Evolutionary conservation across 1,140 invertebrate species (phyloP), one percentile per base, ranked within the genome.

Genomic region (Dendrolimus punctatus): DNA sequence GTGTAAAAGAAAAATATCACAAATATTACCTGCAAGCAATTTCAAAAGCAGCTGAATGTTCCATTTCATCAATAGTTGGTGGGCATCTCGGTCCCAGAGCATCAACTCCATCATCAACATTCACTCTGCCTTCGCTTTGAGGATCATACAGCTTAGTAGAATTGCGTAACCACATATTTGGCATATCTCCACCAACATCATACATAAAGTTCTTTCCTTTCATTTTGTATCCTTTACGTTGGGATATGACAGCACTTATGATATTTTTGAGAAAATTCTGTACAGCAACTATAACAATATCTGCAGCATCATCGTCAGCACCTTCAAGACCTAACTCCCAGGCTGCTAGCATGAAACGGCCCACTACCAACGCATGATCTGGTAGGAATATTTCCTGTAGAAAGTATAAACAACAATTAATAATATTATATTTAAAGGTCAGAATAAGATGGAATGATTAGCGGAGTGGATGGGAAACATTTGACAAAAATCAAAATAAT

Each of bases 241-340:
- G 91, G 7, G 90, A 90, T 46, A 96, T 81, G 6, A 95, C 90
- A 6, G 91, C 89, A 6, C 91, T 91, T 0, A 96, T 78, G n/a
- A 96, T 88, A 73, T 93, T 93, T 69, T 95, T 95, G 4, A 95
- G 82, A 66, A 94, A 92, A 58, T 91, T 86, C 69, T 89, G 78
- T 5, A 94, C 91, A 36, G 94, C 93, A 46, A 91, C 90, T 43
- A 94, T 91, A 39, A 95, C 88, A 7, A 95, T 88, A 56, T 92
- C 91, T 2, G 93, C 92, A 8, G 93, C 93, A 62, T 90, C 91
- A 67, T 95, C 93, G 58, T 94, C 92, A 40, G 94, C 93, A 38
- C 92, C 93, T 57, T 94, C 92, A 39, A 96, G 88, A 5, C 94
- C 94, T 45, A 91, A 89, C 65, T 96, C 95, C 94, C 94, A 96